phyloP scores from a whole-genome alignment of 2,888 invertebrate genomes.

The Caenorhabditis sp. region DNA sequence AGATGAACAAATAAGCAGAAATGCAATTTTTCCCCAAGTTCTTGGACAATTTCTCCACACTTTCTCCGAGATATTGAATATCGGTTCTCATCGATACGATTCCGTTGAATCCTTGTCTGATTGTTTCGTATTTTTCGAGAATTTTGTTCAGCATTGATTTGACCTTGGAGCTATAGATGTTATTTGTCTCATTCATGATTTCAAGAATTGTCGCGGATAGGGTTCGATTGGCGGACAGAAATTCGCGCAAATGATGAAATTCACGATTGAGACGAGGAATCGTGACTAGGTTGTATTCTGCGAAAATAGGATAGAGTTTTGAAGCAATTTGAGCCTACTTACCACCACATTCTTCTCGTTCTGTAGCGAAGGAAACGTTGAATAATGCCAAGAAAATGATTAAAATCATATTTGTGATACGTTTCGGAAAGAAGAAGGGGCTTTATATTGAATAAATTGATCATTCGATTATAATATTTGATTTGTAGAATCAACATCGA shows the following conservation, averaged over 20 bases:
- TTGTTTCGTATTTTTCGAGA: not conserved
- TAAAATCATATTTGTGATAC: too few relatives aligned
- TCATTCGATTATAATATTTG: too few relatives aligned
- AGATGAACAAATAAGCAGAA: not conserved
- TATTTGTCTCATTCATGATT: not conserved
- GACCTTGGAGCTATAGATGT: too few relatives aligned
- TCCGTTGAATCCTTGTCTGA: too few relatives aligned
- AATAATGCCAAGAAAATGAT: too few relatives aligned
- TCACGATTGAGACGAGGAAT: not conserved
- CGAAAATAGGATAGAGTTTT: not conserved
- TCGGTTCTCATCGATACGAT: not conserved
- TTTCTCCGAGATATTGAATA: too few relatives aligned
- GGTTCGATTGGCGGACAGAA: not conserved
- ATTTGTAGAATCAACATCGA: constrained; percentile 10
- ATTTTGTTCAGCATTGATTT: not conserved
- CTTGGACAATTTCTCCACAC: not conserved
- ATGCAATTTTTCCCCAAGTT: not conserved
- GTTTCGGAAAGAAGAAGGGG: too few relatives aligned
- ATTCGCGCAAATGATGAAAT: not conserved
- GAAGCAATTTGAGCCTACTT: not conserved
- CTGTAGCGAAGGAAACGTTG: not conserved
- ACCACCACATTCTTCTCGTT: not conserved
- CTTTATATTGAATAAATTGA: too few relatives aligned
- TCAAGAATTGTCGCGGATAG: not conserved
- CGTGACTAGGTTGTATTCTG: not conserved